phyloP scores from a whole-genome alignment of 2,888 invertebrate genomes.

The Volucella bombylans region DNA sequence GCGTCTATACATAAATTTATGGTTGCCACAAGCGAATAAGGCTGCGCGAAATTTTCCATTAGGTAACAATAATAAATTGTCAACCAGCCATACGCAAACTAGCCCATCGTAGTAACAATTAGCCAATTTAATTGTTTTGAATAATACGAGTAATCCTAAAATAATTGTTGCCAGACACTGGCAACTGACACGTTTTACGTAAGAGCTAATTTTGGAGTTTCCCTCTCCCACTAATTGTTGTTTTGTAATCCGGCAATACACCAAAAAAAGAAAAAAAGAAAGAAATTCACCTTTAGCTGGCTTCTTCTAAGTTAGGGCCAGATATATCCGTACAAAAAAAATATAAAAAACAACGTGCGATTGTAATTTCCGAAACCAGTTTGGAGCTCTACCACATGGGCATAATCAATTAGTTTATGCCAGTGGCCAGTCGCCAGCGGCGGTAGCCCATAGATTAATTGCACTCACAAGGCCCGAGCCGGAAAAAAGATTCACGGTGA shows the following conservation, averaged over 20 bases:
- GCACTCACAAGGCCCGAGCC: constrained; percentile 48
- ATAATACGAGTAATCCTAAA: constrained; percentile 23
- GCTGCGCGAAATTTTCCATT: constrained; percentile 28
- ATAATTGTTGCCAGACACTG: constrained; percentile 47
- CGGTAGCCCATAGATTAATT: constrained; percentile 2
- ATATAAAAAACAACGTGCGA: neutral
- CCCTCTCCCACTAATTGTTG: constrained; percentile 11
- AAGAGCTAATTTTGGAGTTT: constrained; percentile 36
- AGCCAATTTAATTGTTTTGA: constrained; percentile 37
- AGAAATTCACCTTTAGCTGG: constrained; percentile 27
- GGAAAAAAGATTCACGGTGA: constrained; percentile 44
- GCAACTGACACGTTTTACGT: constrained; percentile 33
- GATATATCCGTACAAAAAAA: too few species aligned
- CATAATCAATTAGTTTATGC: constrained; percentile 60
- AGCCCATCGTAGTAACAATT: constrained; percentile 24
- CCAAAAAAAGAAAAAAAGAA: constrained; percentile 19
- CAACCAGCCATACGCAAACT: neutral
- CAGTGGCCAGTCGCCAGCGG: constrained; percentile 22
- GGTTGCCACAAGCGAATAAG: constrained; percentile 13
- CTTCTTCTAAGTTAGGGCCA: constrained; percentile 12
- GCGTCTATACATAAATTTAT: neutral
- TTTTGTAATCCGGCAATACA: constrained; percentile 54
- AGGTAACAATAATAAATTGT: constrained; percentile 38
- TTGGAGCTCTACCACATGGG: constrained; percentile 21
- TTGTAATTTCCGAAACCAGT: constrained; percentile 43